Evolutionary conservation across 2,113 vertebrate species (phyloP).

Genomic region (Hippoglossus stenolepis): DNA sequence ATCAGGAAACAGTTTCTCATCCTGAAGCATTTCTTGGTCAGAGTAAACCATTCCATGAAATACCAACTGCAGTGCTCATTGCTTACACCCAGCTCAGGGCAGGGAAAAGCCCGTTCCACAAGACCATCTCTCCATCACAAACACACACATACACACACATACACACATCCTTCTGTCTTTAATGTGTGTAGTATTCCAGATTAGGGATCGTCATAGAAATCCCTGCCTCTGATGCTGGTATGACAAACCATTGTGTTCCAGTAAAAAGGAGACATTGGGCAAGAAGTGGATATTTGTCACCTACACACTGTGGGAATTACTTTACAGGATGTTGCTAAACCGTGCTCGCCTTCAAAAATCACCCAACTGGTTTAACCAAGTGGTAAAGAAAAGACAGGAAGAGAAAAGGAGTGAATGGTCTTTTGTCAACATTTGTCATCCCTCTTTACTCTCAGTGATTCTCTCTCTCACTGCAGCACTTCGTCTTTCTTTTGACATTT

Average conservation of each 20-base stretch:
- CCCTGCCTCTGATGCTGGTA: background rate
- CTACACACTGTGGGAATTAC: slow-evolving; percentile 29
- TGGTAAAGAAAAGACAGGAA: slow-evolving; percentile 5
- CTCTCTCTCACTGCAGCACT: slow-evolving; percentile 7
- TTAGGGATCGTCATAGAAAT: slow-evolving; percentile 20
- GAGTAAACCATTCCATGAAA: background rate
- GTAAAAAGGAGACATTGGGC: slow-evolving; percentile 32
- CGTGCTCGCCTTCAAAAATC: background rate
- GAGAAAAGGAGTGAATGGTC: slow-evolving; percentile 10
- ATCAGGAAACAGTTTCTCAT: slow-evolving; percentile 17
- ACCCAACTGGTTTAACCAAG: slow-evolving; percentile 47
- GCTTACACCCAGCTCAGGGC: slow-evolving; percentile 33
- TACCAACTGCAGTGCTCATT: background rate
- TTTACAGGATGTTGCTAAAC: background rate
- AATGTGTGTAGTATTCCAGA: slow-evolving; percentile 12
- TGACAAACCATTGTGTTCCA: slow-evolving; percentile 36
- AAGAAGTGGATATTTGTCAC: slow-evolving; percentile 37
- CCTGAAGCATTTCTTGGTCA: slow-evolving; percentile 1
- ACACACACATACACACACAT: background rate
- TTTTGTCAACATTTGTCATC: slow-evolving; percentile 25
- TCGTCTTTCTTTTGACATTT: slow-evolving; percentile 11
- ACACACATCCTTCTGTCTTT: slow-evolving; percentile 13
- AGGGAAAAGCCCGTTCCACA: slow-evolving; percentile 17
- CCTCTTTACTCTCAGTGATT: background rate
- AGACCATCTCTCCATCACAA: background rate